Evolutionary conservation across 2,888 invertebrate species (phyloP).

Genomic region (Apamea sordens): DNA sequence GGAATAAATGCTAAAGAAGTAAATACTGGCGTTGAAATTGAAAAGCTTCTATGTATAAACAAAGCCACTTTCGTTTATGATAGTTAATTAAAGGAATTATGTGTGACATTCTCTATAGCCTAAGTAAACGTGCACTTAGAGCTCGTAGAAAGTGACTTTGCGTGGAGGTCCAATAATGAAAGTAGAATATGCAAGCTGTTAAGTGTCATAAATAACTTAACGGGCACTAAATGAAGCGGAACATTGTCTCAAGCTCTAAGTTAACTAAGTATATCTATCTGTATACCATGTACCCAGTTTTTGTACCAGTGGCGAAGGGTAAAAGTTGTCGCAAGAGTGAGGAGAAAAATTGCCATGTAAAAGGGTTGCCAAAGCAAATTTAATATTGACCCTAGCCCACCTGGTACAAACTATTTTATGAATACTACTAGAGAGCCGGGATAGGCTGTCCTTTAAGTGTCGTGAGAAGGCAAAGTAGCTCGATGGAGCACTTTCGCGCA

Average conservation of each 20-base stretch:
- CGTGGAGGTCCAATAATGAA: not conserved
- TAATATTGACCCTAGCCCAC: not conserved
- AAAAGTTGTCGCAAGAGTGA: not conserved
- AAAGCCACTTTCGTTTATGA: constrained; percentile 9
- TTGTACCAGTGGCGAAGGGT: not conserved
- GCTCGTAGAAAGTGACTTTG: constrained; percentile 26
- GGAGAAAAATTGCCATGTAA: not conserved
- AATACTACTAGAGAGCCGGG: not conserved
- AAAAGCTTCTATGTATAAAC: constrained; percentile 9
- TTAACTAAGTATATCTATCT: not conserved
- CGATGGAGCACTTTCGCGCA: constrained; percentile 38
- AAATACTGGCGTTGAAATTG: not conserved
- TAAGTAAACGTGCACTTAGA: not conserved
- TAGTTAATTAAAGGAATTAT: not conserved
- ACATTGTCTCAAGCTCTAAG: not conserved
- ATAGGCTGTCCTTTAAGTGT: constrained; percentile 13
- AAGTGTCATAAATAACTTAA: not conserved
- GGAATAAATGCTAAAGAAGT: not conserved
- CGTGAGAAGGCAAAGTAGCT: constrained; percentile 13
- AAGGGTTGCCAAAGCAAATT: constrained; percentile 5
- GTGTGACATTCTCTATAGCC: not conserved
- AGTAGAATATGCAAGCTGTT: constrained; percentile 14
- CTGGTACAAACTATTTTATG: not conserved
- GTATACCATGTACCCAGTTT: not conserved
- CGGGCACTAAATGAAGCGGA: not conserved